These are phyloP conservation scores for Ptychadena robeensis DNA, from an alignment of 2,797 vertebrate species.

Conservation along the genomic window DNA sequence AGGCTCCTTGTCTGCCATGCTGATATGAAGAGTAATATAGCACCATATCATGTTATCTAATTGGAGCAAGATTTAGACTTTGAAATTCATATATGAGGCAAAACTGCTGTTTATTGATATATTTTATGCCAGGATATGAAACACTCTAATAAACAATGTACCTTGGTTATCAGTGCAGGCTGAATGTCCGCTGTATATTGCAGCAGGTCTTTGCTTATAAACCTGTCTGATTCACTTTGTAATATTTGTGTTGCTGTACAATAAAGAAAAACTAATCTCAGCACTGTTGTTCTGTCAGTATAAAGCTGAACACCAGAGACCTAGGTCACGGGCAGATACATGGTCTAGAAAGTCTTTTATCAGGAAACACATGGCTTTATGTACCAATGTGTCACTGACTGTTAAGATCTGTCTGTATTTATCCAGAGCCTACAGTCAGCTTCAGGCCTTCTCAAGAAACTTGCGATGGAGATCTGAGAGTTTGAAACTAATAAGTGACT, in stretches of 20 bases:
- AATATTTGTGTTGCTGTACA: slow-evolving; percentile 13
- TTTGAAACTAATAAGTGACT: not conserved
- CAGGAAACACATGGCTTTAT: not conserved
- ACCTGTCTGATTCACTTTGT: slow-evolving; percentile 35
- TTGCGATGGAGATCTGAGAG: not conserved
- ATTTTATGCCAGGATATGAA: slow-evolving; percentile 57
- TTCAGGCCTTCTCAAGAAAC: not conserved
- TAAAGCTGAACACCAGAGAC: not conserved
- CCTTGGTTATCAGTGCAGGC: slow-evolving; percentile 15
- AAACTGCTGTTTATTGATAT: slow-evolving; percentile 29
- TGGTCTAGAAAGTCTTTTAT: not conserved
- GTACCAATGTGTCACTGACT: not conserved
- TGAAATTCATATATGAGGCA: slow-evolving; percentile 11
- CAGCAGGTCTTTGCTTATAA: slow-evolving; percentile 19
- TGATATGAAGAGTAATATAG: slow-evolving; percentile 1
- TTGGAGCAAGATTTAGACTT: slow-evolving; percentile 29
- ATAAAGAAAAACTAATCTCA: slow-evolving; percentile 3
- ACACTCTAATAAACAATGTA: slow-evolving; percentile 44
- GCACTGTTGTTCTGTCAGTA: not conserved
- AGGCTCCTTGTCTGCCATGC: not conserved
- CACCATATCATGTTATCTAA: slow-evolving; percentile 41
- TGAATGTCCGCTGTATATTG: slow-evolving; percentile 11
- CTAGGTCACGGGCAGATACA: not conserved
- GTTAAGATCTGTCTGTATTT: not conserved
- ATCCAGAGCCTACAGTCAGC: not conserved